Conservation (phyloP, 2,888 invertebrate species). For the Coremacera marginata region DNA sequence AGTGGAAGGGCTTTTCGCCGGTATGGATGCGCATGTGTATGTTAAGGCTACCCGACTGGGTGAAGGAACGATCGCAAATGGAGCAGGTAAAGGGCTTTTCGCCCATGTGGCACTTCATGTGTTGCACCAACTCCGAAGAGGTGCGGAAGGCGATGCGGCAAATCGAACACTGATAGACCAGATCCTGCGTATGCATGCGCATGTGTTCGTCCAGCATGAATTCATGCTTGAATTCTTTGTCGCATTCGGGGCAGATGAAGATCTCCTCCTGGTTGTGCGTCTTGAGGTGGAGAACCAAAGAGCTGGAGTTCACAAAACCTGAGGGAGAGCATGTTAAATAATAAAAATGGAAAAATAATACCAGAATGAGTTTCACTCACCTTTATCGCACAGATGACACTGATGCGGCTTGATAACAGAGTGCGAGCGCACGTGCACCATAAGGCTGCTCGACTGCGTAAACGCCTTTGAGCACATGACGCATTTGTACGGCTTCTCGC, state of each 20-base stretch:
- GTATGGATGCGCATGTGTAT: constrained; percentile 69
- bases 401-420: constrained; percentile 67
- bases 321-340: neutral
- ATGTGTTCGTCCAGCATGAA: constrained; percentile 68
- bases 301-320: constrained; percentile 67
- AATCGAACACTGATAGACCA: constrained; percentile 68
- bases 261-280: constrained; percentile 63
- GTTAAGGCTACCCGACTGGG: constrained; percentile 68
- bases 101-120: constrained; percentile 70
- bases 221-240: constrained; percentile 68
- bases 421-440: constrained; percentile 68
- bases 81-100: constrained; percentile 69
- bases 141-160: constrained; percentile 65
- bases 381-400: constrained; percentile 68
- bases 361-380: constrained; percentile 37
- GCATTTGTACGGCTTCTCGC: constrained; percentile 69
- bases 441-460: constrained; percentile 68
- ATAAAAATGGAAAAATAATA: neutral
- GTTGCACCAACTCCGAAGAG: constrained; percentile 68
- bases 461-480: constrained; percentile 68
- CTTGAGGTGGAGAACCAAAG: constrained; percentile 64
- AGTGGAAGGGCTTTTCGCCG: constrained; percentile 68
- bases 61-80: constrained; percentile 68
- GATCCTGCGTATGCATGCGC: constrained; percentile 67
- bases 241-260: constrained; percentile 65